A percentile compares a stretch with the other conserved stretches of the same genome.
These are phyloP conservation scores for Dreissena rostriformis DNA, from an alignment of 1,140 invertebrate species.

Conservation along the genomic window DNA sequence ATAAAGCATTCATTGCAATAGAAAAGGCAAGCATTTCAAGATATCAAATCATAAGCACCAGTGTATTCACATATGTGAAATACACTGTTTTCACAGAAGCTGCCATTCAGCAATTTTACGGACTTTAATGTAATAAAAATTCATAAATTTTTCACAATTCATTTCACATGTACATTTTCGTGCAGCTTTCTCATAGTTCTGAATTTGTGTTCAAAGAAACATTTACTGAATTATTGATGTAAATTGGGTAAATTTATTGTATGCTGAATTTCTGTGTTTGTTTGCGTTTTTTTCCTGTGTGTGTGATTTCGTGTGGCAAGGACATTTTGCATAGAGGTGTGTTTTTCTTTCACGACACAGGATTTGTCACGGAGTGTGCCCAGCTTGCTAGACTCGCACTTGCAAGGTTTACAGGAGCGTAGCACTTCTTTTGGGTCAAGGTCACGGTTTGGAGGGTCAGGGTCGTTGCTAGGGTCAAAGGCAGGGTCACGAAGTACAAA, in stretches of 20 bases:
- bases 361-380: conserved; percentile 61
- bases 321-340: neutral
- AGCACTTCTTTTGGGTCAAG: conserved; percentile 71
- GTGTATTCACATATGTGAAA: too few species aligned
- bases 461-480: conserved; percentile 52
- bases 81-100: too few species aligned
- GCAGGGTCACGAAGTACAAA: conserved; percentile 50
- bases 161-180: too few species aligned
- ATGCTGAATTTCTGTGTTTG: neutral
- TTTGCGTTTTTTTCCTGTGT: neutral
- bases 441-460: conserved; percentile 48
- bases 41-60: too few species aligned
- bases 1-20: neutral
- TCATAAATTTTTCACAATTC: too few species aligned
- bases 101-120: too few species aligned
- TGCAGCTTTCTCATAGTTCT: too few species aligned
- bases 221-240: too few species aligned
- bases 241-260: neutral
- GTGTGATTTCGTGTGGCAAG: conserved; percentile 1
- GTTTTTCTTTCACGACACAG: conserved; percentile 32
- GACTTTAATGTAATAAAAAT: too few species aligned
- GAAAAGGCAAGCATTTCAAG: too few species aligned
- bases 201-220: too few species aligned
- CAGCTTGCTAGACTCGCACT: conserved; percentile 61
- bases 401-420: conserved; percentile 59